Percentiles rank a stretch among this genome's conserved stretches.
These are phyloP conservation scores for Seira musarum DNA, from an alignment of 2,888 invertebrate genomes.

Conservation along the genomic window DNA sequence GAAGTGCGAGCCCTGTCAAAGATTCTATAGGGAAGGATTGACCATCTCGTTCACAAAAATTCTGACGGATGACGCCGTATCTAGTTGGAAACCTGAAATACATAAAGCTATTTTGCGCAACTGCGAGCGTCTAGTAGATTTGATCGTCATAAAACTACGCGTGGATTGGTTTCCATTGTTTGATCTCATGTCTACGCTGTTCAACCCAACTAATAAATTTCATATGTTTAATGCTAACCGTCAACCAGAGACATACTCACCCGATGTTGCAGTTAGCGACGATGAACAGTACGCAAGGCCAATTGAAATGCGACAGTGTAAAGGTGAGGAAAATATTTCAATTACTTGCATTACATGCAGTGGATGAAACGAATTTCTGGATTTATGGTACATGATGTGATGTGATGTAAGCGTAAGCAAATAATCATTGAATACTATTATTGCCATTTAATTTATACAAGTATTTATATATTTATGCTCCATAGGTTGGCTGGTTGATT, in stretches of 20 bases:
- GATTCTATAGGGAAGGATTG: conserved; percentile 95
- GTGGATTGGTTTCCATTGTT: conserved; percentile 94
- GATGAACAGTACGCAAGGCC: conserved; percentile 83
- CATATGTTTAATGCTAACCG: conserved; percentile 88
- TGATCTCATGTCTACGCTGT: conserved; percentile 92
- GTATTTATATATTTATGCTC: conserved; percentile 12
- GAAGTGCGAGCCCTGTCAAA: conserved; percentile 90
- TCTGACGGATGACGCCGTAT: conserved; percentile 96
- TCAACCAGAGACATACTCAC: conserved; percentile 81
- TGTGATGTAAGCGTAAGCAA: no score
- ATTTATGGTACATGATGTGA: no score
- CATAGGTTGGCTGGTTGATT: conserved; percentile 91
- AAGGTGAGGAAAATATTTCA: conserved; percentile 75
- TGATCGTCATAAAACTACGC: conserved; percentile 91
- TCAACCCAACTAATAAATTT: conserved; percentile 97
- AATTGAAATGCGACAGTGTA: conserved; percentile 86
- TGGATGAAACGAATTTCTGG: no score
- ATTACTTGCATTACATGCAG: no score
- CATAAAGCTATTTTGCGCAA: conserved; percentile 96
- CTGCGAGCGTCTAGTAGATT: conserved; percentile 91
- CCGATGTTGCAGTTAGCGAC: conserved; percentile 78
- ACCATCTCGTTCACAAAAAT: conserved; percentile 97
- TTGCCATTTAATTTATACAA: no score
- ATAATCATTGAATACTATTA: no score
- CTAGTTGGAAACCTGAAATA: conserved; percentile 97